These are phyloP conservation scores for Bryconaethiops microstoma DNA, from an alignment of 2,797 vertebrate species.

Conservation along the genomic window DNA sequence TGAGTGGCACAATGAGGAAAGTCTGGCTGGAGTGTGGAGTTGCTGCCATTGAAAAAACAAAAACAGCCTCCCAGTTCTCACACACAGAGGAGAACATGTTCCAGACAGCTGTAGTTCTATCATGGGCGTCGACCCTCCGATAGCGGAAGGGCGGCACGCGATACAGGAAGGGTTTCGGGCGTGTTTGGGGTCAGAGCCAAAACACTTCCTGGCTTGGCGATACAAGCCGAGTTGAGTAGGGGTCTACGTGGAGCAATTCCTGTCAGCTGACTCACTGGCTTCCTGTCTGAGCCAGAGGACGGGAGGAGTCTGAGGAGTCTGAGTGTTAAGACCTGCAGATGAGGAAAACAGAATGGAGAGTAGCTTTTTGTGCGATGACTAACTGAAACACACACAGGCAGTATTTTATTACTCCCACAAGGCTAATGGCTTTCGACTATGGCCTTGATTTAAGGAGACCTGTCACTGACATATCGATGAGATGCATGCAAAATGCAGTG, in stretches of 20 bases:
- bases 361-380: neutral
- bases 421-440: neutral
- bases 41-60: conserved; percentile 2
- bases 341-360: conserved; percentile 36
- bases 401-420: conserved; percentile 1
- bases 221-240: conserved; percentile 36
- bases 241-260: conserved; percentile 61
- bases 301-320: conserved; percentile 23
- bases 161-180: conserved; percentile 52
- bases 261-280: conserved; percentile 73
- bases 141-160: conserved; percentile 54
- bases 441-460: neutral
- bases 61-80: neutral
- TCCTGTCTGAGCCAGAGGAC: conserved; percentile 57
- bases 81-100: conserved; percentile 16
- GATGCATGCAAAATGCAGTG: neutral
- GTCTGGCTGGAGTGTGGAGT: neutral
- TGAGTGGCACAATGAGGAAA: neutral
- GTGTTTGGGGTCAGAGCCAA: conserved; percentile 51
- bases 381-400: neutral
- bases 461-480: too few species aligned
- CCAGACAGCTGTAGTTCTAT: conserved; percentile 31
- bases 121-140: conserved; percentile 52
- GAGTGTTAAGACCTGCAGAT: conserved; percentile 6
- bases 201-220: conserved; percentile 52